Evolutionary conservation across 2,888 invertebrate species (phyloP).

Genomic region (Acrobasis consociella): DNA sequence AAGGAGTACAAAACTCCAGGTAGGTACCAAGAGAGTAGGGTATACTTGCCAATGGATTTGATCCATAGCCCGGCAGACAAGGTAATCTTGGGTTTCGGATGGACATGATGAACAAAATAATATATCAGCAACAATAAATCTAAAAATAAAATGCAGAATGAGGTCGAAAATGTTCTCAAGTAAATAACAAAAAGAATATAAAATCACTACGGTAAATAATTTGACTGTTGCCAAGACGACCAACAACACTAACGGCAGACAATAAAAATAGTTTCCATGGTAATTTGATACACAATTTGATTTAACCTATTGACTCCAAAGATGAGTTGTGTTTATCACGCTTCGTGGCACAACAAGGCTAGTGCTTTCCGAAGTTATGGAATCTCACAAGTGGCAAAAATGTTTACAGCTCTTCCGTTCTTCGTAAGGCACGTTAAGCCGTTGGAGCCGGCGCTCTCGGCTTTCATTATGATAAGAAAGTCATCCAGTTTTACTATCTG

Average conservation of each 20-base stretch:
- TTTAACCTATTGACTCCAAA: too few relatives aligned
- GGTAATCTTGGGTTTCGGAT: constrained; percentile 86
- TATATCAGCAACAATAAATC: not conserved
- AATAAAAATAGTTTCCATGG: not conserved
- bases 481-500: too few relatives aligned
- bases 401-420: too few relatives aligned
- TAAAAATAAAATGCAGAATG: not conserved
- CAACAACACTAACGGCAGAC: not conserved
- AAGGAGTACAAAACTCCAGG: too few relatives aligned
- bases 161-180: not conserved
- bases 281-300: not conserved
- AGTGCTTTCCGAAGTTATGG: too few relatives aligned
- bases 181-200: not conserved
- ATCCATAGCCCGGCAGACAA: constrained; percentile 87
- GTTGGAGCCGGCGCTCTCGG: too few relatives aligned
- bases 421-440: too few relatives aligned
- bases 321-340: too few relatives aligned
- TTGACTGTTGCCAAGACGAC: not conserved
- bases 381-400: too few relatives aligned
- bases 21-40: too few relatives aligned
- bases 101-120: constrained; percentile 49
- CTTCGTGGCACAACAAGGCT: too few relatives aligned
- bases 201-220: not conserved
- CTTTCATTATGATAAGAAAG: too few relatives aligned
- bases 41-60: constrained; percentile 84